These are phyloP conservation scores for Aldrovandia affinis DNA, from an alignment of 2,797 vertebrate genomes.

Conservation along the genomic window DNA sequence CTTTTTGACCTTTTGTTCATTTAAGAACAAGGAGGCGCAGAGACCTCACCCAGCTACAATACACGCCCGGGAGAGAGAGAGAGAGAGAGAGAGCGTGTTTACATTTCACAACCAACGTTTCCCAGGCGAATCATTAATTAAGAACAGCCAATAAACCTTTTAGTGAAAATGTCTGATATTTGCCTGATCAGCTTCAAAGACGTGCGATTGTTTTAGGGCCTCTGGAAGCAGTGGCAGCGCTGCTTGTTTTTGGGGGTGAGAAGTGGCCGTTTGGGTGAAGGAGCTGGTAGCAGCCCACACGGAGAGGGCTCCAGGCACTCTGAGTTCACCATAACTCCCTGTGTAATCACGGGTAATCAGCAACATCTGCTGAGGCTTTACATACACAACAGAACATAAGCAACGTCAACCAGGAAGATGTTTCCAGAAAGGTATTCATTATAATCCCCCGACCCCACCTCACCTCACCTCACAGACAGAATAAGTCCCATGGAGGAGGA, in stretches of 20 bases:
- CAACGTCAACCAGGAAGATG: neutral
- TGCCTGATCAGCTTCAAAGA: neutral
- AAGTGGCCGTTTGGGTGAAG: neutral
- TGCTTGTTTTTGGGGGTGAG: neutral
- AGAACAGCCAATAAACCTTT: too few relatives aligned
- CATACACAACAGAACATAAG: neutral
- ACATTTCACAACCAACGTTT: too few relatives aligned
- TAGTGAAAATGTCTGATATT: too few relatives aligned
- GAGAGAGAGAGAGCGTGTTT: too few relatives aligned
- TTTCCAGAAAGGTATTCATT: neutral
- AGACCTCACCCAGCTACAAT: too few relatives aligned
- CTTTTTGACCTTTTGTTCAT: too few relatives aligned
- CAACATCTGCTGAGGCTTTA: neutral
- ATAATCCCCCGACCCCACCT: neutral
- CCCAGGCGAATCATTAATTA: too few relatives aligned
- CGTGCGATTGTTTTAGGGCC: neutral
- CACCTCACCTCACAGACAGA: neutral
- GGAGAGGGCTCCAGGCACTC: neutral
- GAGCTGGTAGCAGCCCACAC: neutral
- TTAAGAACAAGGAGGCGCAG: too few relatives aligned
- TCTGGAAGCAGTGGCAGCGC: neutral
- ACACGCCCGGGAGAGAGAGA: too few relatives aligned
- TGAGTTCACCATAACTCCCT: neutral
- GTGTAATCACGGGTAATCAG: neutral
- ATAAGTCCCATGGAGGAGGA: neutral